Conservation (phyloP, 2,113 vertebrate genomes). For the Xyliphius kryptos region DNA sequence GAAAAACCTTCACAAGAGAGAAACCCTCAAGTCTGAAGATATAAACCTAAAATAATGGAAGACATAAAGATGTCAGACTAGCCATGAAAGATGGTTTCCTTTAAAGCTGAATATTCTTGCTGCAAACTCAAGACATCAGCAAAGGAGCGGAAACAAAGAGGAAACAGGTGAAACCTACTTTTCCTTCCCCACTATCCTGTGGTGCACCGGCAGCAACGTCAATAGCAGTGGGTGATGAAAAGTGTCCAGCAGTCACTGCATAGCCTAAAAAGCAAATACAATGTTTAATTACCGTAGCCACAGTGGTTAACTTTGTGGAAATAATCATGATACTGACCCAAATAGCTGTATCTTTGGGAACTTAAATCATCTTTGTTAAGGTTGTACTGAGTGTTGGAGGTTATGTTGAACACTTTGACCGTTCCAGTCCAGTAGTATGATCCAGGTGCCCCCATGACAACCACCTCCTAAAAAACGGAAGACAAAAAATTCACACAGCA, state of each 20-base stretch:
- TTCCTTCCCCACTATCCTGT: slow-evolving; percentile 84
- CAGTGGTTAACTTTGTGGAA: background rate
- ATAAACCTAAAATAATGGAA: slow-evolving; percentile 74
- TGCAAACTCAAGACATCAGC: slow-evolving; percentile 8
- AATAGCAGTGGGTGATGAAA: slow-evolving; percentile 73
- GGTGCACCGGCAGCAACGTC: slow-evolving; percentile 94
- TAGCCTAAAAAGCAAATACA: slow-evolving; percentile 71
- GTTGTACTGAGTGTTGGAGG: slow-evolving; percentile 82
- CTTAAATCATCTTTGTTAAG: slow-evolving; percentile 74
- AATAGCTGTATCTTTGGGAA: slow-evolving; percentile 85
- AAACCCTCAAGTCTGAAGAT: slow-evolving; percentile 86
- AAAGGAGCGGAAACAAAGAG: slow-evolving; percentile 7
- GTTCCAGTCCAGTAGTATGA: slow-evolving; percentile 98
- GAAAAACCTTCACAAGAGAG: slow-evolving; percentile 86
- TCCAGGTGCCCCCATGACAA: slow-evolving; percentile 93
- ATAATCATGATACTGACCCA: slow-evolving; percentile 69
- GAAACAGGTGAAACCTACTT: slow-evolving; percentile 63
- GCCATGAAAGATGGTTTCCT: background rate
- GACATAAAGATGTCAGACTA: slow-evolving; percentile 26
- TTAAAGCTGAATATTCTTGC: background rate
- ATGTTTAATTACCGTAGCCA: background rate
- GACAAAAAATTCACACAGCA: background rate
- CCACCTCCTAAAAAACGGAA: slow-evolving; percentile 73
- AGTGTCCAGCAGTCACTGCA: slow-evolving; percentile 88
- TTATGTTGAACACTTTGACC: slow-evolving; percentile 90